These are phyloP conservation scores for Sphaeridia pumilis DNA, from an alignment of 2,888 invertebrate genomes.

Conservation along the genomic window DNA sequence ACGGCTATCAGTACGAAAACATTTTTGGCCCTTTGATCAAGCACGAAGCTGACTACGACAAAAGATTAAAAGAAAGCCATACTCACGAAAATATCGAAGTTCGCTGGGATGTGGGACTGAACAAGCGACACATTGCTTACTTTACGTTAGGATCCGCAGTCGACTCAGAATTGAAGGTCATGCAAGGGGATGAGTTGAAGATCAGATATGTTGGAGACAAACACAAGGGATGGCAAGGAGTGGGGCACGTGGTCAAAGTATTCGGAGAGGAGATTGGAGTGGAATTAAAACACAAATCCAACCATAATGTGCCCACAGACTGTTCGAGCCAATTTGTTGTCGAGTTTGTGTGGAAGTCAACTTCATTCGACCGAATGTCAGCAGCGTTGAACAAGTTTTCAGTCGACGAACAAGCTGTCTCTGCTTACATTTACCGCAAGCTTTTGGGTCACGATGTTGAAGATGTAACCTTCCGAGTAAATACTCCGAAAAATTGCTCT, in stretches of 20 bases:
- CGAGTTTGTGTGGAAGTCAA: constrained; percentile 99
- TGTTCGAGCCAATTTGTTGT: constrained; percentile 92
- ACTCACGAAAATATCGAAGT: constrained; percentile 97
- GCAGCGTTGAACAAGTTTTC: constrained; percentile 88
- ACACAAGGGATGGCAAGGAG: constrained; percentile 92
- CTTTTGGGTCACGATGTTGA: constrained; percentile 89
- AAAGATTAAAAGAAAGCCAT: constrained; percentile 91
- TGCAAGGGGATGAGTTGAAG: constrained; percentile 96
- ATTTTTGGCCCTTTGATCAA: constrained; percentile 95
- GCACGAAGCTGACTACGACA: constrained; percentile 96
- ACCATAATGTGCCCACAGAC: constrained; percentile 82
- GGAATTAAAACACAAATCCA: constrained; percentile 67
- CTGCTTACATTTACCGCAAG: constrained; percentile 94
- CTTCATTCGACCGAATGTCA: constrained; percentile 97
- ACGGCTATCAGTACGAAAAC: constrained; percentile 98
- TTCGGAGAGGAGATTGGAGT: constrained; percentile 97
- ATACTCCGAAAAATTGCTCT: constrained; percentile 89
- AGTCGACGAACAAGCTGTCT: constrained; percentile 90
- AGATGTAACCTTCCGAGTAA: constrained; percentile 80
- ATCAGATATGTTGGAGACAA: constrained; percentile 84
- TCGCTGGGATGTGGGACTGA: constrained; percentile 96
- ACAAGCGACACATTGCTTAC: constrained; percentile 95
- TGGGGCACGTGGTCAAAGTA: constrained; percentile 94
- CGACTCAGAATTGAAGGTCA: constrained; percentile 83
- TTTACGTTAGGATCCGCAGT: constrained; percentile 95